Base-by-base conservation (phyloP, 2,113 vertebrate species). In the Polypterus senegalus region DNA sequence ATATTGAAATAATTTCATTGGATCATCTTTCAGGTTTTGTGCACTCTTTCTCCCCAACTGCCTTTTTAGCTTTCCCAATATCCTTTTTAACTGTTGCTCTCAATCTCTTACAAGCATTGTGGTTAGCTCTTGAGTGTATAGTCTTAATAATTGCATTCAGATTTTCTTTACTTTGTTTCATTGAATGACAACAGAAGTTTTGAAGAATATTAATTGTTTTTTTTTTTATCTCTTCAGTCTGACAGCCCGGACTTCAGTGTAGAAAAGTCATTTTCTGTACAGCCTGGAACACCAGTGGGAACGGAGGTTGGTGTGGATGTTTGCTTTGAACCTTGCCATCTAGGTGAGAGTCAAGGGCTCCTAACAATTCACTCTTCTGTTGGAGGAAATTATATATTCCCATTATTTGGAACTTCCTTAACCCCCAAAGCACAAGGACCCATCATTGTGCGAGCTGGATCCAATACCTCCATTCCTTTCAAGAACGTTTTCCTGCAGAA, bases 341-440 rank as follows among this genome's bases (percentile, higher is more conserved):
- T 91, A 69, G 92, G 92, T 0, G 78, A 91, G 63, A 75, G 81
- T 57, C 81, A 70, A 51, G 79, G 81, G 48, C 67, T 58, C 0
- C 84, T 97, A 45, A 79, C 7, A n/a, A 63, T 92, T 43, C 79
- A 74, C 1, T 92, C 92, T 0, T 53, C 59, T 0, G 3, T 54
- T 0, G 88, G 86, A 0, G 87, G 84, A 0, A 86, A 91, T 8
- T 92, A 91, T 60, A 10, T 61, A 61, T 81, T 95, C 68, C 89
- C 89, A 0, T 79, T 94, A 48, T 63, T 76, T 0, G 91, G 90
- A 55, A 72, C 75, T 4, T 85, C 86, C 46, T 65, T 80, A 2
- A 73, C 79, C 0, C 89, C 92, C 9, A 87, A 86, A 68, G 80
- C 91, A 0, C 91, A 93, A 67, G 92, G 93, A 3, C 89, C 88